These are phyloP conservation scores for Pteronotus mesoamericanus DNA, from an alignment of 2,797 vertebrate species.

Conservation along the genomic window DNA sequence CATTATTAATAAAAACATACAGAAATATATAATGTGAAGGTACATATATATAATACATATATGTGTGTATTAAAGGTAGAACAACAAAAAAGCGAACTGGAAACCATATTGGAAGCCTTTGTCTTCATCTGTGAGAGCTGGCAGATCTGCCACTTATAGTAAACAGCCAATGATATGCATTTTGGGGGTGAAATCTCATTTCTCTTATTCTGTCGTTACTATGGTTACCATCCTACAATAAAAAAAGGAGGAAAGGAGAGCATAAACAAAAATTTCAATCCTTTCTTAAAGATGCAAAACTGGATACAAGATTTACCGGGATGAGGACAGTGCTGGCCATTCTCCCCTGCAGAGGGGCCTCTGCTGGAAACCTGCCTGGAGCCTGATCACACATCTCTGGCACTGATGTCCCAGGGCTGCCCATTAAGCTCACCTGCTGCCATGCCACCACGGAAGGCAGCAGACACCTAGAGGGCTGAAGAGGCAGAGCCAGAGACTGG, in stretches of 20 bases:
- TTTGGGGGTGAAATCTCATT: conserved; percentile 77
- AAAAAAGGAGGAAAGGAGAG: conserved; percentile 36
- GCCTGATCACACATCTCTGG: background rate
- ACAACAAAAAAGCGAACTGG: background rate
- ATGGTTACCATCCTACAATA: conserved; percentile 81
- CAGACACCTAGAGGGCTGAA: background rate
- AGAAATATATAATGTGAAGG: background rate
- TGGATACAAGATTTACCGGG: background rate
- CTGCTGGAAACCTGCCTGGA: background rate
- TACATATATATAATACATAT: background rate
- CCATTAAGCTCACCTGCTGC: background rate
- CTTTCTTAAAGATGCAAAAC: background rate
- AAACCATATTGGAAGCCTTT: conserved; percentile 43
- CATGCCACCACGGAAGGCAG: background rate
- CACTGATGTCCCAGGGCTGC: background rate
- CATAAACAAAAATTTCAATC: conserved; percentile 59
- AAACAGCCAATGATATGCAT: conserved; percentile 75
- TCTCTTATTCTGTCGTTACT: conserved; percentile 78
- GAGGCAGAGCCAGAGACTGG: background rate
- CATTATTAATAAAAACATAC: conserved; percentile 9
- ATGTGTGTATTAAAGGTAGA: background rate
- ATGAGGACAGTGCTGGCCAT: background rate
- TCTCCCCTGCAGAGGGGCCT: background rate
- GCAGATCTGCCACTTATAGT: conserved; percentile 41
- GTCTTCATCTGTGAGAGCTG: conserved; percentile 58